Percentiles rank a stretch among this genome's conserved stretches.
phyloP scores from a whole-genome alignment of 2,797 vertebrate genomes.

The Scarus forsteni region DNA sequence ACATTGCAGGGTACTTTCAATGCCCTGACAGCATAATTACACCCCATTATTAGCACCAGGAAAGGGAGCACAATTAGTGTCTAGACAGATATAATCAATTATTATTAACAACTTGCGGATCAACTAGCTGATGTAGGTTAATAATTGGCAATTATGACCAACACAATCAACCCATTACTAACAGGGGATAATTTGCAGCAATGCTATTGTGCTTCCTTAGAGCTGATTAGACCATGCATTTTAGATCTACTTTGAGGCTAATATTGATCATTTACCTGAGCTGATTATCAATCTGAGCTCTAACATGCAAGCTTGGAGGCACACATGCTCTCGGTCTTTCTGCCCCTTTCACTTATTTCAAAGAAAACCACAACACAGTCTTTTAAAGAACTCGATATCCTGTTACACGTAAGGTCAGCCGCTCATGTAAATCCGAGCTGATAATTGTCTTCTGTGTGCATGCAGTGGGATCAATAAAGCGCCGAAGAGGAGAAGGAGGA shows the following conservation, averaged over 20 bases:
- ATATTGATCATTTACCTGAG: conserved; percentile 56
- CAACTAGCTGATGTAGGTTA: conserved; percentile 67
- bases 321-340: conserved; percentile 21
- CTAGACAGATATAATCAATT: conserved; percentile 73
- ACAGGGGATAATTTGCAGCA: conserved; percentile 51
- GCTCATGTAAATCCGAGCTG: conserved; percentile 91
- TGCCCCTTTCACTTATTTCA: conserved; percentile 83
- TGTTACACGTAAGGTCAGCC: conserved; percentile 90
- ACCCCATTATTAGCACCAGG: conserved; percentile 58
- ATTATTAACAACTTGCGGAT: conserved; percentile 73
- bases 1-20: conserved; percentile 62
- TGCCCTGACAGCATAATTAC: conserved; percentile 71
- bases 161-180: conserved; percentile 68
- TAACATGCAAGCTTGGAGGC: neutral
- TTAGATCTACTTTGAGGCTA: conserved; percentile 25
- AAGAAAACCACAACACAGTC: conserved; percentile 88
- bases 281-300: conserved; percentile 42
- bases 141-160: conserved; percentile 74
- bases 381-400: conserved; percentile 91
- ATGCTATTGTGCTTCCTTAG: conserved; percentile 30
- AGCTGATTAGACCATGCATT: conserved; percentile 28
- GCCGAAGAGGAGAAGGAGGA: conserved; percentile 68
- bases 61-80: conserved; percentile 70
- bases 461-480: conserved; percentile 90
- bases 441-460: conserved; percentile 91